Base-by-base conservation (phyloP, 2,113 vertebrate genomes). In the Pangasianodon hypophthalmus region DNA sequence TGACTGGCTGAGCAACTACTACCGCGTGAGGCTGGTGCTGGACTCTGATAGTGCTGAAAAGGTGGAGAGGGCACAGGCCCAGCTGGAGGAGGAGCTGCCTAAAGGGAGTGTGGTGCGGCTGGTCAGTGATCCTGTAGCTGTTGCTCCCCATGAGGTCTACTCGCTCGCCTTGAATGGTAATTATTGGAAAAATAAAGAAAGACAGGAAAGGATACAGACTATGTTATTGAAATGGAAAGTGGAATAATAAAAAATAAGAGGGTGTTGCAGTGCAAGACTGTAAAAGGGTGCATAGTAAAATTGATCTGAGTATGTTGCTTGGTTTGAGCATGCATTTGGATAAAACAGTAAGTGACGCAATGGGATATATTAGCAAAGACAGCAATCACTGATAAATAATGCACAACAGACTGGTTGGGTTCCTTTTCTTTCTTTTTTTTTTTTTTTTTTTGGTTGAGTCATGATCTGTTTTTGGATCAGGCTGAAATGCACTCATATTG, bases 1-100 rank as follows among this genome's bases (percentile, higher is more conserved):
- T 0, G 97, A 99, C 93, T 99, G 98, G 98, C 88, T 95, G 85
- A 98, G 95, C 89, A 99, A 99, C 93, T 99, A 99, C 89, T 97
- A 98, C 90, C 95, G 96, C 0, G 98, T 99, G 88, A 96, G 97
- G 92, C 95, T 99, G 93, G 97, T 97, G 0, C 93, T 99, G 94
- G 98, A 99, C 91, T 97, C 97, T 0, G 94, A 98, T 77, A 97
- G 96, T 0, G 93, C 96, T 58, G 93, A 89, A 5, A 94, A 96
- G 6, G 94, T 98, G 94, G 96, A 98, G 85, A 95, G 95, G 75
- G 97, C 97, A 0, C 82, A 94, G 41, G 13, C 89, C 3, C 97
- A 96, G 94, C 93, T 99, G 92, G 85, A 96, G 1, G 94, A 95
- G 16, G 93, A 89, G 19, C 94, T 99, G 85, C 98, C 98, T 0